Evolutionary conservation across 1,140 invertebrate species (phyloP), one percentile per base, ranked within the genome.

Genomic region (Aphaenogaster ashmeadi): DNA sequence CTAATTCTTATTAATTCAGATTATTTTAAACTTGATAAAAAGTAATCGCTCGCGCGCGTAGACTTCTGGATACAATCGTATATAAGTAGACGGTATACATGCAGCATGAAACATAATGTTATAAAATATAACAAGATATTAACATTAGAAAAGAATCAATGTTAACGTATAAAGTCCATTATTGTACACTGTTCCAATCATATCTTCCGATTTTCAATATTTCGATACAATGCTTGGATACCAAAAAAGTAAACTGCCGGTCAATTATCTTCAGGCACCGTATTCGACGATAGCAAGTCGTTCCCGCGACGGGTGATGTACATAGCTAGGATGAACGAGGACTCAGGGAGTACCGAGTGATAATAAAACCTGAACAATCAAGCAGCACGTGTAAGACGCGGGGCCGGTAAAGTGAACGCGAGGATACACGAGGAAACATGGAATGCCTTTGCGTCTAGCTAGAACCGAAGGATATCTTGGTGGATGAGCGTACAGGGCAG

Each of bases 361-460:
- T 93, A 93, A 93, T 93, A 93, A 93, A 93, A 93, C 87, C 91
- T 88, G 93, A 91, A 92, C 93, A 92, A 93, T 93, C 93, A 93
- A 93, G 86, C 75, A 77, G 66, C 80, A 87, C 85, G 89, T 88
- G 91, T 92, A 91, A 88, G 75, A 86, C 58, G 52, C 44, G 41
- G 47, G 54, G 33, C 36, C 15, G 86, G 78, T 84, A 79, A 80
- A 87, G 52, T 79, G 66, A 71, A 87, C 47, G 62, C n/a, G 21
- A 52, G 69, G 60, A 83, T 81, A 81, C 72, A 64, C 62, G 88
- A 77, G 86, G 33, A 67, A 69, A 54, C 79, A 79, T 44, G 38
- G 58, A 87, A 90, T 86, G 38, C 60, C 86, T 89, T 15, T 62
- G 50, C 75, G 84, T 78, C 79, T 79, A 75, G 77, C 74, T 75